Evolutionary conservation across 2,888 invertebrate species (phyloP), one percentile per base, ranked within the genome.

Genomic region (Octonoba sinensis): DNA sequence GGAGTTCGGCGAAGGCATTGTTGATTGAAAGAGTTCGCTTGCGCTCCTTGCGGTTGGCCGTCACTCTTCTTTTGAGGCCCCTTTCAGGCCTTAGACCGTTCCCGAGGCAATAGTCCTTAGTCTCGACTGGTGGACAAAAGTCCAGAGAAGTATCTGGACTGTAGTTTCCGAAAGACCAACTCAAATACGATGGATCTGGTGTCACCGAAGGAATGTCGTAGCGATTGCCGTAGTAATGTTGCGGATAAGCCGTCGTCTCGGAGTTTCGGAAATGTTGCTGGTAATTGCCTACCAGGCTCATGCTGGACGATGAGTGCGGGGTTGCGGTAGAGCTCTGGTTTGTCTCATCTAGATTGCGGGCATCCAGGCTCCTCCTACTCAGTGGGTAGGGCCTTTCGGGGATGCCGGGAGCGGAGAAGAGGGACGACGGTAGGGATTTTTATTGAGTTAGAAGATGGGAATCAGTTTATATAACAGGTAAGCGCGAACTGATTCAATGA

Each of bases 31-130:
- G 94, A 0, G 97, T 98, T 70, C 97, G 90, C 85, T 96, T 89
- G 13, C 97, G 89, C 88, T 98, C 97, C 88, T 98, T 98, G 89
- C 96, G 96, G 89, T 97, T 97, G 20, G 97, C 97, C 0, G 96
- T 96, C 84, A 93, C 94, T 76, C 96, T 89, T 74, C 95, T 90
- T 87, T 95, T 96, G n/a, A 93, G 92, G 0, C 93, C 91, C 56
- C 91, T 88, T 69, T 86, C 65, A 6, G 83, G 75, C n/a, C 71
- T 70, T 49, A 73, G n/a, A 3, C 36, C 46, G 20, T 24, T 62
- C 15, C 62, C 54, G 16, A 46, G 18, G 47, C 70, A 78, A 20
- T 47, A 65, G 22, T 65, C 65, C n/a, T 65, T 67, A 20, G 27
- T 18, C 12, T n/a, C 57, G 20, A 60, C 36, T 13, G 59, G 49